A percentile compares a stretch with the other conserved stretches of the same genome.
These are phyloP conservation scores for Onchidella celtica DNA, from an alignment of 2,888 invertebrate species.

Conservation along the genomic window DNA sequence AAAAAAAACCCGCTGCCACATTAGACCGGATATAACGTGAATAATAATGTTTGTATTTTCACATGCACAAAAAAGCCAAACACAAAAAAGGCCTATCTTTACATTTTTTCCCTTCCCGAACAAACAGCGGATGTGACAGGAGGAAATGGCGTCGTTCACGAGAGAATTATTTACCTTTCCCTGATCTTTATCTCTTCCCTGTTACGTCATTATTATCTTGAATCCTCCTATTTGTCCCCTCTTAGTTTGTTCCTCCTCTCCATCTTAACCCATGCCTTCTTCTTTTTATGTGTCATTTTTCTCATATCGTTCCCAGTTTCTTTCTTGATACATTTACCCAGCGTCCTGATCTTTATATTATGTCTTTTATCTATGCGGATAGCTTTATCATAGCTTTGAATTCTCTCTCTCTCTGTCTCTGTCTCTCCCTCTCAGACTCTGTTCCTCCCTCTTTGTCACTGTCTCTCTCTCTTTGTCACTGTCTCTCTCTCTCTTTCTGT, in stretches of 20 bases:
- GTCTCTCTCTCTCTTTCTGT: not conserved
- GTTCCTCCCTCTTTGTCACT: not conserved
- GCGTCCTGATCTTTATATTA: not conserved
- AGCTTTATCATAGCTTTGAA: not conserved
- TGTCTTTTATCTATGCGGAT: not conserved
- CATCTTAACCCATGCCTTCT: not conserved
- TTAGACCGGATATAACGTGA: too few species aligned
- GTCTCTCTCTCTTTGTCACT: not conserved
- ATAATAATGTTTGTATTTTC: too few species aligned
- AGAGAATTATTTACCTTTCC: too few species aligned
- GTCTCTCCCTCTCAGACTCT: not conserved
- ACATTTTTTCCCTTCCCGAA: too few species aligned
- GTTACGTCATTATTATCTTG: too few species aligned
- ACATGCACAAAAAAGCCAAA: too few species aligned
- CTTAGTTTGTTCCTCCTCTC: not conserved
- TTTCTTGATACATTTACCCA: not conserved
- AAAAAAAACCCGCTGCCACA: too few species aligned
- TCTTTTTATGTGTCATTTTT: not conserved
- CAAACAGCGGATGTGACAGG: too few species aligned
- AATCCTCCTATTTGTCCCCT: too few species aligned
- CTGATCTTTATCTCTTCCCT: too few species aligned
- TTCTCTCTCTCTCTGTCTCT: conserved; percentile 5
- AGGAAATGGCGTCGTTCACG: too few species aligned
- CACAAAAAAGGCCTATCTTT: too few species aligned
- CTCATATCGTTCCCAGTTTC: not conserved